Base-by-base conservation (phyloP, 2,113 vertebrate species). In the Gnathonemus echidnorhynchus region DNA sequence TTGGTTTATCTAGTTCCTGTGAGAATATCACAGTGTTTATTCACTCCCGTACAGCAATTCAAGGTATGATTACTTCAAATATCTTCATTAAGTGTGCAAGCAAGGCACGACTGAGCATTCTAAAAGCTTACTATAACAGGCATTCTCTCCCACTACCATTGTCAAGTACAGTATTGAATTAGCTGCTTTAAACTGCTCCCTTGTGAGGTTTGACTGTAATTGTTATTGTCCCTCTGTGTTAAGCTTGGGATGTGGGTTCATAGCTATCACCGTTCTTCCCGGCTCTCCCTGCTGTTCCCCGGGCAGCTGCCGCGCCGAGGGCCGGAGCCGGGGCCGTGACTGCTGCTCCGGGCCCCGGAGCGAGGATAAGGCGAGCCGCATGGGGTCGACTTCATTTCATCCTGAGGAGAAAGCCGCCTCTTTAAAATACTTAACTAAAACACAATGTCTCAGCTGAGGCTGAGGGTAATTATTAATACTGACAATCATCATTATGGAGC, bases 111-210 rank as follows among this genome's bases (percentile, higher is more conserved):
- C 56, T 39, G 31, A 88, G 35, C 53, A 42, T 56, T 62, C 17
- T 46, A 62, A 88, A 46, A 39, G 50, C 87, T 39, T 42, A 66
- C 87, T 56, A 45, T 35, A 19, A 42, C 19, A 88, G 35, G 8
- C 83, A 48, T 24, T 42, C 83, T 46, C 83, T 49, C 45, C 86
- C 45, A 80, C 49, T 87, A 31, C 27, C 3, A 87, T 49, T 52
- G 86, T 87, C 86, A 50, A 87, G 86, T 53, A 87, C 86, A 52
- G 46, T 87, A 87, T 52, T 87, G 86, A 87, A 87, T 87, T 87
- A 87, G 49, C 49, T 19, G 86, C n/a, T 52, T 87, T 87, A 87
- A 87, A 53, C 49, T 53, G 83, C 86, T 87, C 86, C 46, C 86
- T 53, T 53, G 86, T 53, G 86, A 50, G 86, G 42, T 87, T 53